phyloP scores from a whole-genome alignment of 2,797 vertebrate species.

The Myotis myotis region DNA sequence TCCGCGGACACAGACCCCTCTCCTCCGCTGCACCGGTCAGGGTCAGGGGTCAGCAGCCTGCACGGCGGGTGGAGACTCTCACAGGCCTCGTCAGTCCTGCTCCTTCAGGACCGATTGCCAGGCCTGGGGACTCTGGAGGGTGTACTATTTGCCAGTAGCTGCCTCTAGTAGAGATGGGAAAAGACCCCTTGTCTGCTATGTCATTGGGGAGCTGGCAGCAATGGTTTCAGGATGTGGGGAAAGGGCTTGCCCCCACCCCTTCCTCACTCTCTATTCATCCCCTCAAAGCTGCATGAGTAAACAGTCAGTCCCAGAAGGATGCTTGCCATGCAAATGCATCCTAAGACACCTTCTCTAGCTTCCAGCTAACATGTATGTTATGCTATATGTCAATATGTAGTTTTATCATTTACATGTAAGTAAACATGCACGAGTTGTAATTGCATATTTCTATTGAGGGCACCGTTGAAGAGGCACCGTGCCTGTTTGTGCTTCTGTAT shows the following conservation, averaged over 20 bases:
- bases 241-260: not conserved
- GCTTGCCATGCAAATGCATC: not conserved
- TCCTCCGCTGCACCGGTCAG: rapidly evolving
- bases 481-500: not conserved
- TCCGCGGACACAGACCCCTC: not conserved
- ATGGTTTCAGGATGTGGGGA: not conserved
- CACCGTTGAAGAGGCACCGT: not conserved
- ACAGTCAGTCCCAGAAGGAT: no score
- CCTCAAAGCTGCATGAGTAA: not conserved
- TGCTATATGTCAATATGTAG: rapidly evolving
- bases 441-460: not conserved
- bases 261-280: not conserved
- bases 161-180: not conserved
- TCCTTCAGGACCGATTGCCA: not conserved
- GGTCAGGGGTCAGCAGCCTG: not conserved
- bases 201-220: not conserved
- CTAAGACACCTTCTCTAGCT: not conserved
- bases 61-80: rapidly evolving
- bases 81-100: rapidly evolving
- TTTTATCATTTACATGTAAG: not conserved
- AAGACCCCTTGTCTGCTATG: not conserved
- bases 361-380: not conserved
- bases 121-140: not conserved
- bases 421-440: not conserved
- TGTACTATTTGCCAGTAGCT: not conserved